A percentile compares a stretch with the other conserved stretches of the same genome.
Conservation (phyloP, 2,888 invertebrate genomes). For the Pseudeuparius sepicola region DNA sequence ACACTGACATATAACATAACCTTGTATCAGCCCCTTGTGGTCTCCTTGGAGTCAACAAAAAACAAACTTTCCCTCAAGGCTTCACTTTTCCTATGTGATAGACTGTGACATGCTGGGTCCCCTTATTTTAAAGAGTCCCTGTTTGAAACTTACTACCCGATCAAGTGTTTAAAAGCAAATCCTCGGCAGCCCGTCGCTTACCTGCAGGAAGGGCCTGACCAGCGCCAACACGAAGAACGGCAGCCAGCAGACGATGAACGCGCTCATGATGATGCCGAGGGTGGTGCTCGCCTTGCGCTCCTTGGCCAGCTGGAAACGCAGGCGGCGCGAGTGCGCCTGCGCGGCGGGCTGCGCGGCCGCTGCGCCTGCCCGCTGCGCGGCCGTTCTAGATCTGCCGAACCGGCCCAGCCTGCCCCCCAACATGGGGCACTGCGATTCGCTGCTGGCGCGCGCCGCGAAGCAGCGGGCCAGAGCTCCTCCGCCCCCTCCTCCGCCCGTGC, state of each 20-base stretch:
- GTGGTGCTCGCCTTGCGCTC: conserved; percentile 95
- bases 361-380: conserved; percentile 33
- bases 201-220: conserved; percentile 80
- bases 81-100: too few species aligned
- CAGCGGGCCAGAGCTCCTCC: conserved; percentile 53
- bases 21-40: too few species aligned
- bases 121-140: too few species aligned
- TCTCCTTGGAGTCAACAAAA: too few species aligned
- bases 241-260: conserved; percentile 88
- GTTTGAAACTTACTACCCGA: too few species aligned
- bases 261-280: conserved; percentile 91
- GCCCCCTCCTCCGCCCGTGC: too few species aligned
- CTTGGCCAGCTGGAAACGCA: conserved; percentile 76
- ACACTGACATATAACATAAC: too few species aligned
- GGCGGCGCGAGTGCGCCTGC: conserved; percentile 58
- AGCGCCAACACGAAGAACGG: conserved; percentile 94
- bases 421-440: conserved; percentile 69
- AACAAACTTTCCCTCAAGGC: too few species aligned
- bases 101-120: too few species aligned
- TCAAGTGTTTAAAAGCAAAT: too few species aligned
- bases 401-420: too few species aligned
- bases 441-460: conserved; percentile 57
- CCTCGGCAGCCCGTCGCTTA: too few species aligned
- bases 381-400: conserved; percentile 36
- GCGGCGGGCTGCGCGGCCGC: conserved; percentile 35